Percentiles rank a stretch among this genome's conserved stretches.
phyloP scores from a whole-genome alignment of 1,140 invertebrate genomes.

The Plutomurus gul region DNA sequence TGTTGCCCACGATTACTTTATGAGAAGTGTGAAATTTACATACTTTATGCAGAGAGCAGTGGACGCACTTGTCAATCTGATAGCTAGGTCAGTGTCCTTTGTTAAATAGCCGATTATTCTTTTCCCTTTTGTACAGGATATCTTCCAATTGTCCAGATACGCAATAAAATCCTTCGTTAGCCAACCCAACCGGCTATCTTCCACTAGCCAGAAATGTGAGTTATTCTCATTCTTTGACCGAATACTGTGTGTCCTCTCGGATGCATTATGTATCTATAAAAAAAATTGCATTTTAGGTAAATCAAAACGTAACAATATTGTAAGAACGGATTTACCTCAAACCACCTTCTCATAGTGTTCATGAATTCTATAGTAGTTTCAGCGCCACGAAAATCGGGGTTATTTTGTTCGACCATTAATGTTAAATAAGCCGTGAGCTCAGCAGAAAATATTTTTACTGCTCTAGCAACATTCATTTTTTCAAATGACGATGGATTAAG shows the following conservation, averaged over 20 bases:
- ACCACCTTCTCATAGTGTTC: constrained; percentile 9
- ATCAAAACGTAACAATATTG: not conserved
- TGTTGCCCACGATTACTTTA: no score
- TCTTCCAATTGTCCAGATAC: not conserved
- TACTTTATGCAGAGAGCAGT: not conserved
- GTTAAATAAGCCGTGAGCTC: not conserved
- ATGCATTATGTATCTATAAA: not conserved
- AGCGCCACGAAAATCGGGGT: not conserved
- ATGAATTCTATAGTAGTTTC: not conserved
- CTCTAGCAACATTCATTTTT: constrained; percentile 31
- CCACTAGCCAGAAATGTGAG: not conserved
- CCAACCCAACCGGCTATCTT: not conserved
- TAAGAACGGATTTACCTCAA: not conserved
- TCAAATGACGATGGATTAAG: not conserved
- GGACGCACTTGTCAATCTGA: not conserved
- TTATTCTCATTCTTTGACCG: not conserved
- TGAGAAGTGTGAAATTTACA: no score
- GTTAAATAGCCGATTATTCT: not conserved
- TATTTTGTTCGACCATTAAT: not conserved
- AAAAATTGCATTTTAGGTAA: not conserved
- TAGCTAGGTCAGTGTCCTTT: not conserved
- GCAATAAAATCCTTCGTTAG: not conserved
- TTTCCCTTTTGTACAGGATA: not conserved
- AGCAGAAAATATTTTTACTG: not conserved
- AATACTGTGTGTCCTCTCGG: not conserved